A percentile compares a stretch with the other conserved stretches of the same genome.
These are phyloP conservation scores for Drosophila subpulchrella DNA, from an alignment of 1,140 invertebrate species.

Conservation along the genomic window DNA sequence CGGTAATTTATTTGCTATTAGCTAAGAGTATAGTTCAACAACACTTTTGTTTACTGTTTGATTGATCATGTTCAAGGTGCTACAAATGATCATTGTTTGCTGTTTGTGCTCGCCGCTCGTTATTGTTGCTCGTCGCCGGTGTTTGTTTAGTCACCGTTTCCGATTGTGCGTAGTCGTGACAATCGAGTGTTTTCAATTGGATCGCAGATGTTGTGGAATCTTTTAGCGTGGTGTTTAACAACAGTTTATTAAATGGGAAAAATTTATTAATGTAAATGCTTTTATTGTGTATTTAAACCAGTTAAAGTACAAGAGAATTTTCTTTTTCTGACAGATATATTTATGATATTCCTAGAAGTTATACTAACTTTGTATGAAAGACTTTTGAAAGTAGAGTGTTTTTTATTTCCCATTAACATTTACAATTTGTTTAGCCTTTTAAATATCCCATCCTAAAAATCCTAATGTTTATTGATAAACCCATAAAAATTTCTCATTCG, in stretches of 20 bases:
- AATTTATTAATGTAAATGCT: too few species aligned
- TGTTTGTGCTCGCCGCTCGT: conserved; percentile 15
- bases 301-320: too few species aligned
- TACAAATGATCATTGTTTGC: conserved; percentile 29
- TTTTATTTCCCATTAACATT: too few species aligned
- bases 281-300: background rate
- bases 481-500: too few species aligned
- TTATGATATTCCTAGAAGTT: too few species aligned
- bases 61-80: conserved; percentile 45
- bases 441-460: too few species aligned
- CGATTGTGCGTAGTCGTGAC: conserved; percentile 19
- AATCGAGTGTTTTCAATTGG: conserved; percentile 25
- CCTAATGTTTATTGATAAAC: too few species aligned
- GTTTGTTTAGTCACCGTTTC: conserved; percentile 20
- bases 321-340: background rate
- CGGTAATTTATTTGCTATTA: conserved; percentile 38
- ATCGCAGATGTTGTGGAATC: conserved; percentile 13
- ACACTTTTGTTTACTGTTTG: conserved; percentile 28
- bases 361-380: too few species aligned
- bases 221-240: conserved; percentile 1
- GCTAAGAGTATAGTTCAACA: conserved; percentile 39
- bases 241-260: too few species aligned
- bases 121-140: conserved; percentile 23
- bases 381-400: too few species aligned
- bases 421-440: too few species aligned